phyloP scores from a whole-genome alignment of 1,140 invertebrate genomes.

The Teleogryllus occipitalis region DNA sequence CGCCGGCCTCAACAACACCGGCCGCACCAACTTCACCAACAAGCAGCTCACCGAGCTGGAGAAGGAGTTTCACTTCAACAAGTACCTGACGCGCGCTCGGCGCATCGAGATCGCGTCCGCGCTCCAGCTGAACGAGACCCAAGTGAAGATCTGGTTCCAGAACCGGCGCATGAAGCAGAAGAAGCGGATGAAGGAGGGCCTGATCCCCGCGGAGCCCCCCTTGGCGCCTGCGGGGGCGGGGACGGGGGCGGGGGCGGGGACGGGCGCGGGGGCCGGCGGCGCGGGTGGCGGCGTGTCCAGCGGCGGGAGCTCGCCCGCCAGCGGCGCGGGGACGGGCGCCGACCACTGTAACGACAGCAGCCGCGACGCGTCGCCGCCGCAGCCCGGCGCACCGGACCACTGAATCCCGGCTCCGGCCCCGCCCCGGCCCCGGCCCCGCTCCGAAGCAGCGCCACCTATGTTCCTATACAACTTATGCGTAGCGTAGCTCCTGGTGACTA shows the following conservation, averaged over 20 bases:
- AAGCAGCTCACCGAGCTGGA: constrained; percentile 98
- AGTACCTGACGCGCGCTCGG: constrained; percentile 91
- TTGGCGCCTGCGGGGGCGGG: constrained; percentile 16
- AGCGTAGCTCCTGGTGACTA: not conserved
- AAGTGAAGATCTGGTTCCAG: constrained; percentile 90
- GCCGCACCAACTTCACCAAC: constrained; percentile 96
- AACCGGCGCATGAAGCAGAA: constrained; percentile 91
- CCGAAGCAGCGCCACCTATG: not conserved
- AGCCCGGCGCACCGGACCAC: constrained; percentile 28
- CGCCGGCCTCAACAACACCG: constrained; percentile 66
- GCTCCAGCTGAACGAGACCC: constrained; percentile 93
- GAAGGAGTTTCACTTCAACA: constrained; percentile 99
- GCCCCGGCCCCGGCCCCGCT: constrained; percentile 44
- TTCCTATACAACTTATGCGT: not conserved
- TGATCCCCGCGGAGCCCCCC: constrained; percentile 53
- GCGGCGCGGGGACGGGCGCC: constrained; percentile 24
- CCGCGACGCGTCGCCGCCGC: constrained; percentile 27
- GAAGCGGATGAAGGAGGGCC: constrained; percentile 84
- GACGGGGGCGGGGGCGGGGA: constrained; percentile 6
- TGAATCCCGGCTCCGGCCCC: constrained; percentile 42
- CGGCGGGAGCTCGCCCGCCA: constrained; percentile 42
- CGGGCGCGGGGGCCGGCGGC: constrained; percentile 37
- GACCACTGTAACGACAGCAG: constrained; percentile 33
- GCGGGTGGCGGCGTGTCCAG: constrained; percentile 33
- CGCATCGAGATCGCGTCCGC: constrained; percentile 96